These are phyloP conservation scores for Lethenteron camtschaticum DNA, from an alignment of 2,113 vertebrate genomes.

Conservation along the genomic window DNA sequence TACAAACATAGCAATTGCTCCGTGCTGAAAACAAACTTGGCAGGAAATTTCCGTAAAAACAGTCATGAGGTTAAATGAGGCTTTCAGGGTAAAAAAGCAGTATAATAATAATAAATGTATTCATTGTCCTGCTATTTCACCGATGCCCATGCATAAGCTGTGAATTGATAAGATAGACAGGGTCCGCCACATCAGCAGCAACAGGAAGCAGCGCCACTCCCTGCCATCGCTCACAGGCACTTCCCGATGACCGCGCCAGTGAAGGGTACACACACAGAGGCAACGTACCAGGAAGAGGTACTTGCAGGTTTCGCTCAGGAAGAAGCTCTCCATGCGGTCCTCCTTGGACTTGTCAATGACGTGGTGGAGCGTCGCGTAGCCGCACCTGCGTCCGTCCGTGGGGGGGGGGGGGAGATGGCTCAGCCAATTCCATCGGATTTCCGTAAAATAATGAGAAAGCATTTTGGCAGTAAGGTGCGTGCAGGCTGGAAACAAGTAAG, in stretches of 20 bases:
- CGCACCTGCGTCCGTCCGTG: conserved; percentile 36
- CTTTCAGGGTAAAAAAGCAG: neutral
- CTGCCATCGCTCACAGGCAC: no score
- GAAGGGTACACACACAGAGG: neutral
- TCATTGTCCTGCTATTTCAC: neutral
- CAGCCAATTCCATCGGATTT: no score
- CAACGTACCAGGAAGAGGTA: conserved; percentile 68
- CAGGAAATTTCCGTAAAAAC: no score
- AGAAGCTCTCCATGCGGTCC: conserved; percentile 98
- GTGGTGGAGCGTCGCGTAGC: conserved; percentile 85
- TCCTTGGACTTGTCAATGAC: conserved; percentile 94
- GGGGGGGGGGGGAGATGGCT: neutral
- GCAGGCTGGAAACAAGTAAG: neutral
- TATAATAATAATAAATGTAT: neutral
- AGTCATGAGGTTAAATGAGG: no score
- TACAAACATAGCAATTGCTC: no score
- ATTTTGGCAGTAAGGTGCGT: no score
- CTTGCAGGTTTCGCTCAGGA: conserved; percentile 96
- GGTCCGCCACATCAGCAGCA: neutral
- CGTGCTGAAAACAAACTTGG: no score
- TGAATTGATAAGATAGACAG: neutral
- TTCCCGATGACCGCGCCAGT: neutral
- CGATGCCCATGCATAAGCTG: neutral
- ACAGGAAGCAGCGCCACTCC: neutral
- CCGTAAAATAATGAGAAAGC: no score